Evolutionary conservation across 2,113 vertebrate species (phyloP).

Genomic region (Cyanoderma ruficeps): DNA sequence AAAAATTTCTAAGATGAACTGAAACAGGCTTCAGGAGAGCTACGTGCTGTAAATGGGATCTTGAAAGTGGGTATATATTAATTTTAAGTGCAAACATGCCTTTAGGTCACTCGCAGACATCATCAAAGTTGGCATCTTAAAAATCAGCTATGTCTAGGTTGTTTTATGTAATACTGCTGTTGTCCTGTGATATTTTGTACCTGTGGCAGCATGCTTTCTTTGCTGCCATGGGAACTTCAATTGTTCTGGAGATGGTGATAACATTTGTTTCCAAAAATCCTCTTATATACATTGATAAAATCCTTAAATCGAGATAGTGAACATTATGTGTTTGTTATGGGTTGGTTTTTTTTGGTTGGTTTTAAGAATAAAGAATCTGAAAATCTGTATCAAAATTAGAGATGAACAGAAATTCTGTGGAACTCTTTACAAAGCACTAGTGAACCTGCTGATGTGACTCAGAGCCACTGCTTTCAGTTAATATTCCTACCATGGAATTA

Average conservation of each 20-base stretch:
- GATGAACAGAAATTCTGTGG: background rate
- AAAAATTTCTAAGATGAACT: background rate
- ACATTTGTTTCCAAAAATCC: background rate
- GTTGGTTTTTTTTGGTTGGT: background rate
- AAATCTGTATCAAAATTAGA: background rate
- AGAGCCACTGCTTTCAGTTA: background rate
- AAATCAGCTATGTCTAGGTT: background rate
- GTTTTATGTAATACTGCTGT: background rate
- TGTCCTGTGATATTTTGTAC: background rate
- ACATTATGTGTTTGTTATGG: fast-evolving
- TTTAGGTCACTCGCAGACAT: background rate
- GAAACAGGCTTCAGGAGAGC: background rate
- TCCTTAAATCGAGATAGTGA: background rate
- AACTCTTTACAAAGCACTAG: background rate
- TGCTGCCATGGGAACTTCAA: background rate
- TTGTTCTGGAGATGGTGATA: background rate
- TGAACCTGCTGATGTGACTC: background rate
- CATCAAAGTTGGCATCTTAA: background rate
- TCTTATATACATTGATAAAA: background rate
- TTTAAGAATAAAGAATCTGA: background rate
- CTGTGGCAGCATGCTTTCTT: background rate
- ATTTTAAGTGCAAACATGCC: background rate
- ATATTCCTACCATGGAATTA: background rate
- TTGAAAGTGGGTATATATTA: background rate
- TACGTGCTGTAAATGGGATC: background rate